phyloP scores from a whole-genome alignment of 2,888 invertebrate species.

The Cosmia trapezina region DNA sequence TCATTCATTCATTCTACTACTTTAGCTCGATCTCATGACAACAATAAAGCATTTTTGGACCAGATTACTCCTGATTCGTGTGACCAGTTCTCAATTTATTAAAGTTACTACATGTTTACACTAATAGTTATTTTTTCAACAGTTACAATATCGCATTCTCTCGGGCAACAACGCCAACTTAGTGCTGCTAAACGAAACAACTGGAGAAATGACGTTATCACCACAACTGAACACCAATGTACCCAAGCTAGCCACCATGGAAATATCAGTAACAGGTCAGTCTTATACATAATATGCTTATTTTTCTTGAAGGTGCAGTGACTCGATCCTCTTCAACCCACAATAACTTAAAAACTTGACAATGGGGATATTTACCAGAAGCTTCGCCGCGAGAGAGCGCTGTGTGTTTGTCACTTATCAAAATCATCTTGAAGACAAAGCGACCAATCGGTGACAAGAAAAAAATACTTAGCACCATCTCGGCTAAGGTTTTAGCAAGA shows the following conservation, averaged over 20 bases:
- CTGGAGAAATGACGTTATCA: constrained; percentile 96
- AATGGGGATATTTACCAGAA: too few species aligned
- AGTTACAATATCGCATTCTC: constrained; percentile 93
- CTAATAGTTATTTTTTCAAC: not conserved
- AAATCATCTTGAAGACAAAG: too few species aligned
- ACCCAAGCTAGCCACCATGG: constrained; percentile 97
- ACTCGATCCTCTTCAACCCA: too few species aligned
- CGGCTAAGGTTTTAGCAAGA: too few species aligned
- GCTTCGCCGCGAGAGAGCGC: too few species aligned
- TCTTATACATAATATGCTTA: too few species aligned
- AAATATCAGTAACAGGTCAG: constrained; percentile 95
- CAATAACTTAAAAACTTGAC: too few species aligned
- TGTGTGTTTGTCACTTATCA: too few species aligned
- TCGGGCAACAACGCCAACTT: constrained; percentile 98
- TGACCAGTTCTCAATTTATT: not conserved
- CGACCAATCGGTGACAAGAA: too few species aligned
- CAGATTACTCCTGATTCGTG: not conserved
- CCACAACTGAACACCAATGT: constrained; percentile 98
- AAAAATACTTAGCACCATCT: too few species aligned
- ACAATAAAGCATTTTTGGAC: not conserved
- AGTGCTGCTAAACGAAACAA: constrained; percentile 94
- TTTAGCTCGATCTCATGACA: not conserved
- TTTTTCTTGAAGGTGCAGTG: too few species aligned
- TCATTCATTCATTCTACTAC: not conserved
- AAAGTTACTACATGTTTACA: not conserved